These are phyloP conservation scores for Sula dactylatra DNA, from an alignment of 2,113 vertebrate genomes.

Conservation along the genomic window DNA sequence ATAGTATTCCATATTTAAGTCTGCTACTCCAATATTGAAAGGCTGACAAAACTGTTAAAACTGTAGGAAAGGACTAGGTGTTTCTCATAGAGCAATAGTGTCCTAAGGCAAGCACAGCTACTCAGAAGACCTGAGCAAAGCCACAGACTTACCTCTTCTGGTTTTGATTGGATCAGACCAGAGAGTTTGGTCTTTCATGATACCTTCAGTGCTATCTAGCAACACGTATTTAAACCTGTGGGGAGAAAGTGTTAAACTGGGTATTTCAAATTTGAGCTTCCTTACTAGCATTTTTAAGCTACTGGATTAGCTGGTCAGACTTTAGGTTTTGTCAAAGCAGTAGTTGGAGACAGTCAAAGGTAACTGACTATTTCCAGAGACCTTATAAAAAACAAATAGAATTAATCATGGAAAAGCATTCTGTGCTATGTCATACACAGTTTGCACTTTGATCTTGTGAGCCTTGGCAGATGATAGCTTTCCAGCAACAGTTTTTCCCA, in stretches of 20 bases:
- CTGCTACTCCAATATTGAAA: background rate
- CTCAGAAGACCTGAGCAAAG: background rate
- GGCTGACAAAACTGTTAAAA: background rate
- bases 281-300: background rate
- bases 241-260: background rate
- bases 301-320: background rate
- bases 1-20: background rate
- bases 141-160: conserved; percentile 44
- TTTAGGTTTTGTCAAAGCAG: background rate
- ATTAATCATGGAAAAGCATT: background rate
- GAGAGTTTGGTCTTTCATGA: conserved; percentile 44
- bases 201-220: conserved; percentile 8
- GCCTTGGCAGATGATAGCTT: background rate
- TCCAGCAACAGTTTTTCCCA: background rate
- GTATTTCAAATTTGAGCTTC: background rate
- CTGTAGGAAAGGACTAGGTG: background rate
- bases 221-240: conserved; percentile 72
- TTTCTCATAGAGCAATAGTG: background rate
- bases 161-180: conserved; percentile 73
- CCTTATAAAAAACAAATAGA: background rate
- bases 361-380: background rate
- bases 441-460: background rate
- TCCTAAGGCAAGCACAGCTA: background rate
- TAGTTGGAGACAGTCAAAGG: background rate
- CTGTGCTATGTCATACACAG: background rate